A percentile compares a stretch with the other conserved stretches of the same genome.
phyloP scores from a whole-genome alignment of 2,113 vertebrate genomes.

The Perca flavescens region DNA sequence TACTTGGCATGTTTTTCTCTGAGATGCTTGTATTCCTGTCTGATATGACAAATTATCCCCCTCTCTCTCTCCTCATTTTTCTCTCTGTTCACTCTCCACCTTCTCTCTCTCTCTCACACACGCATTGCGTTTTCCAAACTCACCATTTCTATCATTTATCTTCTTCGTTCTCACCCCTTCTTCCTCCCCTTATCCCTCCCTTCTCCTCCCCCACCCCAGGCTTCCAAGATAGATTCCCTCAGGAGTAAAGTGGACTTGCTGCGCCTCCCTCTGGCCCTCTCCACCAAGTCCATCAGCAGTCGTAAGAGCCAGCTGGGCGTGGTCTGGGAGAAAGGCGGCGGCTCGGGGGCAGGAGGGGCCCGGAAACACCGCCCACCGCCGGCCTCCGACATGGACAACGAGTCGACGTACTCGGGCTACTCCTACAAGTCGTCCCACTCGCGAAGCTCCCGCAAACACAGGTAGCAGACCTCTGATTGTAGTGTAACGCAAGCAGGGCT shows the following conservation, averaged over 20 bases:
- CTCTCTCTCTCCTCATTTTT: not conserved
- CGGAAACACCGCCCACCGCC: conserved; percentile 83
- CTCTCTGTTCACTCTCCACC: conserved; percentile 5
- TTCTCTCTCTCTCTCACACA: not conserved
- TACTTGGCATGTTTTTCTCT: conserved; percentile 16
- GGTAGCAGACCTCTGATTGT: conserved; percentile 71
- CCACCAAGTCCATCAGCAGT: conserved; percentile 81
- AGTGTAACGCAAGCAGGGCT: no score
- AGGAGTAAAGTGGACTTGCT: conserved; percentile 94
- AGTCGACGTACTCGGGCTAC: conserved; percentile 93
- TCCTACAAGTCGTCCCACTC: conserved; percentile 94
- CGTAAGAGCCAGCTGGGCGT: conserved; percentile 82
- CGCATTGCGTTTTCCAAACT: not conserved
- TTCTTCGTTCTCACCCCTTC: not conserved
- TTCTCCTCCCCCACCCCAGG: conserved; percentile 43
- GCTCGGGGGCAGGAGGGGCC: conserved; percentile 81
- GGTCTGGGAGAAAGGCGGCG: conserved; percentile 80
- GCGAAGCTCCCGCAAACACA: conserved; percentile 91
- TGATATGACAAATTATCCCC: conserved; percentile 55
- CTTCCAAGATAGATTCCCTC: conserved; percentile 98
- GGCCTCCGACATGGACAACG: conserved; percentile 90
- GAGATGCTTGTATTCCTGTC: conserved; percentile 39
- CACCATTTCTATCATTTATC: not conserved
- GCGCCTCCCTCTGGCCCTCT: conserved; percentile 91
- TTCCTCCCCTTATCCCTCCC: not conserved